phyloP scores from a whole-genome alignment of 2,113 vertebrate species.

The Puntigrus tetrazona region DNA sequence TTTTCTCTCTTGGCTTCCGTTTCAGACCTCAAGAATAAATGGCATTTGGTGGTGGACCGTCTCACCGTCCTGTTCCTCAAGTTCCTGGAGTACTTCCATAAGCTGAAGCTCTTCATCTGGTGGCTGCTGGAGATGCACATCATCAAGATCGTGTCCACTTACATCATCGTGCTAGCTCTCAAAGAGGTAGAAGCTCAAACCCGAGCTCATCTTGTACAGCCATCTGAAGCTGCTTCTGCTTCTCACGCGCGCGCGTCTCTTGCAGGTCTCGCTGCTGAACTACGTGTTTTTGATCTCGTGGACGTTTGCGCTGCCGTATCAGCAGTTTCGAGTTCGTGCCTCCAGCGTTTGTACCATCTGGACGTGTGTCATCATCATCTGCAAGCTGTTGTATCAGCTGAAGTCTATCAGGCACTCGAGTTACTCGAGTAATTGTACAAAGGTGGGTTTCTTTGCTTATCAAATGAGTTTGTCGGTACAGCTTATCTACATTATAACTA shows the following conservation, averaged over 20 bases:
- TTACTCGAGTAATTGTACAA: constrained; percentile 83
- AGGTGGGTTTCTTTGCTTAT: constrained; percentile 71
- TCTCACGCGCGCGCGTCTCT: constrained; percentile 45
- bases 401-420: constrained; percentile 81
- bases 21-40: constrained; percentile 95
- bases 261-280: constrained; percentile 88
- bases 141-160: constrained; percentile 94
- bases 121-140: constrained; percentile 97
- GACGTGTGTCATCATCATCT: constrained; percentile 95
- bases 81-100: constrained; percentile 96
- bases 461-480: neutral
- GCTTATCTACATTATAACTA: no score
- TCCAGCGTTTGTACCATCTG: constrained; percentile 95
- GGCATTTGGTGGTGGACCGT: constrained; percentile 95
- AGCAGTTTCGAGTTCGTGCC: constrained; percentile 87
- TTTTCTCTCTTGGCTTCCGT: no score
- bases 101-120: constrained; percentile 95
- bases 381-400: constrained; percentile 99
- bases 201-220: neutral
- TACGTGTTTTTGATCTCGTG: constrained; percentile 92
- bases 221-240: neutral
- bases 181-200: constrained; percentile 78
- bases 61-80: constrained; percentile 95
- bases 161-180: constrained; percentile 89
- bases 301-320: constrained; percentile 94